Evolutionary conservation across 2,888 invertebrate species (phyloP).

Genomic region (Orthonychiurus folsomi): DNA sequence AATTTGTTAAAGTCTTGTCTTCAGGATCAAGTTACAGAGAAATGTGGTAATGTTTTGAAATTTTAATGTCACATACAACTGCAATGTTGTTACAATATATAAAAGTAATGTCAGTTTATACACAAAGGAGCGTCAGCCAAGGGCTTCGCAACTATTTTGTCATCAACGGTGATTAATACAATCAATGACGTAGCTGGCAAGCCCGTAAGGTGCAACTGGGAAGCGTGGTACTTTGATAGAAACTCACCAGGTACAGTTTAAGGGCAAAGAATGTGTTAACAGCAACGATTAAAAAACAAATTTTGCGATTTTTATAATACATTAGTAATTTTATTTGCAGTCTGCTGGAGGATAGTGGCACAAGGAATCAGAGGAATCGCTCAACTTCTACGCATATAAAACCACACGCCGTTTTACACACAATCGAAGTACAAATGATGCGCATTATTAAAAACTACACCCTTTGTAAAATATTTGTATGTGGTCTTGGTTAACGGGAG

Average conservation of each 20-base stretch:
- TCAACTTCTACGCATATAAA: too few species aligned
- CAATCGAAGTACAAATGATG: too few species aligned
- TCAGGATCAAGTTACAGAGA: neutral
- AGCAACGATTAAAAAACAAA: neutral
- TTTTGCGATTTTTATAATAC: neutral
- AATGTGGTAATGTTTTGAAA: conserved; percentile 1
- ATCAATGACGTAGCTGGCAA: neutral
- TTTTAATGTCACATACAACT: too few species aligned
- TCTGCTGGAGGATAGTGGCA: neutral
- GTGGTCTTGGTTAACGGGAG: too few species aligned
- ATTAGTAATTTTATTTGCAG: neutral
- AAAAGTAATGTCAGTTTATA: too few species aligned
- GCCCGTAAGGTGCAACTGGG: neutral
- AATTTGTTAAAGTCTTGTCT: neutral
- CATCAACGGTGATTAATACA: neutral
- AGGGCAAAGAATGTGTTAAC: too few species aligned
- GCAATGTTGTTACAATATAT: too few species aligned
- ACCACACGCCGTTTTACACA: too few species aligned
- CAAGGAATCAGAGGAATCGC: neutral
- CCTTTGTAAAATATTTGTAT: too few species aligned
- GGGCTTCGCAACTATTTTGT: too few species aligned
- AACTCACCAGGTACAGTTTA: neutral
- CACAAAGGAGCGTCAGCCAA: neutral
- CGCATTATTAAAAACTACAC: too few species aligned
- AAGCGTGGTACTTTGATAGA: neutral